These are phyloP conservation scores for Tragelaphus scriptus DNA, from an alignment of 2,113 vertebrate species.

Conservation along the genomic window DNA sequence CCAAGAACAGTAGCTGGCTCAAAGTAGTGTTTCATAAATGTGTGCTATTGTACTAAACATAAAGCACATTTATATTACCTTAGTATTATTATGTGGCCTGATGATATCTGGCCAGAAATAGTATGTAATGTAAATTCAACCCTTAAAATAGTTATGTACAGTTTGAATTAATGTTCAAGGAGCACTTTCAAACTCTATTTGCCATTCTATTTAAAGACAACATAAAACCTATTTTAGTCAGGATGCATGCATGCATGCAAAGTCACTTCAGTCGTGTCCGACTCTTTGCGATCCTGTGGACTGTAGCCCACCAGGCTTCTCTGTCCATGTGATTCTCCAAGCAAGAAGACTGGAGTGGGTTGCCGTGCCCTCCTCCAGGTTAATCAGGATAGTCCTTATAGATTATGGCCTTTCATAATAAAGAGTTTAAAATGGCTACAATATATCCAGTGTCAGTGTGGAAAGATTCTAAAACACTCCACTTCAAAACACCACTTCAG, in stretches of 20 bases:
- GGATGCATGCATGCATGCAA: no score
- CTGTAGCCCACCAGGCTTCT: no score
- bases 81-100: constrained; percentile 28
- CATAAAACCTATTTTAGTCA: constrained; percentile 18
- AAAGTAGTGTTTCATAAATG: constrained; percentile 23
- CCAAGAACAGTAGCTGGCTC: not conserved
- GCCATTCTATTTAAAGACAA: constrained; percentile 43
- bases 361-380: not conserved
- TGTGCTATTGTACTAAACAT: constrained; percentile 2
- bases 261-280: no score
- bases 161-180: constrained; percentile 61
- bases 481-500: not conserved
- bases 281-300: no score
- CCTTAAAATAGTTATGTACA: constrained; percentile 21
- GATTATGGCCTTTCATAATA: not conserved
- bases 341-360: no score
- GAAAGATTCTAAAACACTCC: not conserved
- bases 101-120: constrained; percentile 24
- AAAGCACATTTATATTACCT: constrained; percentile 35
- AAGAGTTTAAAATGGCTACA: not conserved
- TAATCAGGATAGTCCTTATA: constrained; percentile 43
- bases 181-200: constrained; percentile 42
- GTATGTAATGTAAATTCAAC: constrained; percentile 36
- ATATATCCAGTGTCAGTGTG: not conserved
- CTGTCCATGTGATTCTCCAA: no score